Evolutionary conservation across 2,888 invertebrate genomes (phyloP), one percentile per base, ranked within the genome.

Genomic region (Dendrolimus houi): DNA sequence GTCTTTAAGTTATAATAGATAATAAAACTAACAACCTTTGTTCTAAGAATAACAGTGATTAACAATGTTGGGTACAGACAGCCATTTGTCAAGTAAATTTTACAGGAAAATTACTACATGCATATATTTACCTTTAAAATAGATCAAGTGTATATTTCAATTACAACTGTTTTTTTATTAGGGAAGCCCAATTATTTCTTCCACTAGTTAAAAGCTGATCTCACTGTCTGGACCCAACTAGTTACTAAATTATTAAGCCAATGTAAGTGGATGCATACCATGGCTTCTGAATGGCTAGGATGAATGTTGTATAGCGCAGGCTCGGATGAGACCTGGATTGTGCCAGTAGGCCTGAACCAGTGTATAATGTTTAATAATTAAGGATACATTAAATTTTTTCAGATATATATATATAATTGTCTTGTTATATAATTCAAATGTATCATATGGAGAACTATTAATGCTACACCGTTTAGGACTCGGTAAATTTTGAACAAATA

Each of bases 371-470:
- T 87, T 85, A 86, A 82, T 84, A 83, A 77, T 85, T 87, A 89
- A 86, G 87, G 78, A 85, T 85, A 87, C 86, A 88, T 88, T 85
- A 85, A 87, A 89, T 83, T 85, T 83, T 88, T 88, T 90, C 90
- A 91, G 85, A 90, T 90, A 89, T 91, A 47, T 29, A 47, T 29
- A 29, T 47, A 91, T 89, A 88, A 89, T 88, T 88, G 85, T 88
- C 88, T 91, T 91, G 91, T 91, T 91, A 91, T 89, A 87, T 90
- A 86, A 85, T 88, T 89, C 84, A 90, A 87, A 83, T 89, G 88
- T 91, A 89, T 88, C 83, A 72, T 79, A 77, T 81, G 79, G 75
- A 84, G 85, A 85, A 77, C 79, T 79, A 74, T 74, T 29, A 29
- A 29, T 75, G 75, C 72, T 74, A 82, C 77, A 77, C 80, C 68